These are phyloP conservation scores for Smutsia gigantea DNA, from an alignment of 2,797 vertebrate genomes.

Conservation along the genomic window DNA sequence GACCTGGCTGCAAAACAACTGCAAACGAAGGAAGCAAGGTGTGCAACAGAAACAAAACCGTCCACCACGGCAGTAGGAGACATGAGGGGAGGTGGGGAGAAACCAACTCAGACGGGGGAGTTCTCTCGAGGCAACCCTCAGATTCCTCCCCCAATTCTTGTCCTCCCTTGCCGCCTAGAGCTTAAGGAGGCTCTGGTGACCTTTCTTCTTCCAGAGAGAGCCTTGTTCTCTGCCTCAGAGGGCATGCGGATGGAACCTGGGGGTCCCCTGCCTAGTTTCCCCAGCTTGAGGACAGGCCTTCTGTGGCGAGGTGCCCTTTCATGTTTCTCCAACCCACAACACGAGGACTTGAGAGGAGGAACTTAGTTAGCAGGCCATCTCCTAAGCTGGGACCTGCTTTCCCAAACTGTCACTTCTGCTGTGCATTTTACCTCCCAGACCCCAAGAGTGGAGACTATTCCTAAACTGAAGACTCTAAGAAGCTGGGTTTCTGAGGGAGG, in stretches of 20 bases:
- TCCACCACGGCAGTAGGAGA: not conserved
- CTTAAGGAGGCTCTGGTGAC: no score
- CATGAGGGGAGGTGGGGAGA: not conserved
- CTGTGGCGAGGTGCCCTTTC: not conserved
- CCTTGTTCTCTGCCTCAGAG: not conserved
- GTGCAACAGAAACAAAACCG: constrained; percentile 71
- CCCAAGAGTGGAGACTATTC: not conserved
- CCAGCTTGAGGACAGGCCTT: not conserved
- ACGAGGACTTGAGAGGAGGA: not conserved
- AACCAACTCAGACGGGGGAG: not conserved
- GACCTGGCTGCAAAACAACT: not conserved
- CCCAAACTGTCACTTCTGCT: not conserved
- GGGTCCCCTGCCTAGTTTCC: not conserved
- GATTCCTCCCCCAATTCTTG: not conserved
- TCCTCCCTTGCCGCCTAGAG: not conserved
- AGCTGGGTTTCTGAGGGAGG: not conserved
- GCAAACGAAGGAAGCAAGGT: constrained; percentile 52
- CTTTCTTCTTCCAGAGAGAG: not conserved
- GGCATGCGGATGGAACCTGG: not conserved
- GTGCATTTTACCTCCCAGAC: not conserved
- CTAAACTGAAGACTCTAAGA: not conserved
- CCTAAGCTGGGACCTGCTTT: not conserved
- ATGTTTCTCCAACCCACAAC: not conserved
- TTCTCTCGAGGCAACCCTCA: not conserved
- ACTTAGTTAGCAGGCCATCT: not conserved